Evolutionary conservation across 1,140 invertebrate genomes (phyloP), one percentile per base, ranked within the genome.

Genomic region (Rhyacophila brunnea): DNA sequence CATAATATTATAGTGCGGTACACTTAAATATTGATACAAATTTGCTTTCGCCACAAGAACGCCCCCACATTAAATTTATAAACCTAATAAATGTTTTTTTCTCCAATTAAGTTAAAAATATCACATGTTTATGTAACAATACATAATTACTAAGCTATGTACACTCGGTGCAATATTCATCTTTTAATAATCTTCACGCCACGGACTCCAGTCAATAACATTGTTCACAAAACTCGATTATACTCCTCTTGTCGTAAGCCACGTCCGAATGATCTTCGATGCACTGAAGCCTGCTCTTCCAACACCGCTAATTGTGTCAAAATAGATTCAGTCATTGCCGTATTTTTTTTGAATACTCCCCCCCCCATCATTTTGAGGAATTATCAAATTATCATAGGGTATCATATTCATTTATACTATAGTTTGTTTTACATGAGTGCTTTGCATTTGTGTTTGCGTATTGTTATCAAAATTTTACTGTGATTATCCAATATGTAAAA

Each of bases 91-190:
- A 63, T 49, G 51, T 54, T 50, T 23, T 43, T 50, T 58, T 53
- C 46, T 60, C 57, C 58, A 57, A 64, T 64, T 64, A 64, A 64
- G 62, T 64, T 60, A 57, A 64, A 64, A 64, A 64, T 64, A 64
- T 64, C 62, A 64, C 62, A 64, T 64, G 46, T 64, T 60, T 60
- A 64, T 54, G 38, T 64, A 64, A 64, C 56, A 59, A 59, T 58
- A 57, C 46, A 58, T 50, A 18, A 10, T 23, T 15, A 34, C n/a
- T 48, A 45, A 17, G 18, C 43, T 45, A 55, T 55, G 36, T 55
- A 55, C 52, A 55, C 52, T 46, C 44, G 47, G 47, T 49, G 20
- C 50, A 43, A 53, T 42, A 43, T 53, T 43, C 7, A 28, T 28
- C 23, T 28, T 28, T 28, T 28, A 28, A 28, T 28, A 28, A 28